Evolutionary conservation across 2,113 vertebrate species (phyloP), one percentile per base, ranked within the genome.

Genomic region (Ifrita kowaldi): DNA sequence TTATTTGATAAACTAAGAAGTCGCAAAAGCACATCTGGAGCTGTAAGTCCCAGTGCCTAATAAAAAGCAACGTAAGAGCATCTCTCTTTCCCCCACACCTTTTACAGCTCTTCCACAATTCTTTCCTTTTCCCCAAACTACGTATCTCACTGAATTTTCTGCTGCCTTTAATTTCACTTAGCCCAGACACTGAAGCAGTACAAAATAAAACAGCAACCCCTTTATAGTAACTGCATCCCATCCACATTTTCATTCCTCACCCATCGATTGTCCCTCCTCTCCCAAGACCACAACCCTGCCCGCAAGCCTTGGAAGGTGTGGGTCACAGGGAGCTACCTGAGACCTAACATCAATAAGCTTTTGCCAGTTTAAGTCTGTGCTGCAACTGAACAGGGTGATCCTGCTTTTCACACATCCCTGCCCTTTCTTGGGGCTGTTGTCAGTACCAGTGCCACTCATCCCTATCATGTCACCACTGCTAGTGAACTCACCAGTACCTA

Each of bases 211-310:
- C 41, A 74, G 24, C 4, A 68, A 53, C 3, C 16, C 2, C 7
- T 22, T 30, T 14, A 23, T 4, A 39, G 9, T 13, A 71, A 84
- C 52, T 37, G 30, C 52, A 56, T 23, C 23, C 26, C 20, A 9
- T 10, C 37, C 28, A 35, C 10, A 7, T 44, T 69, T 80, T 49
- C 49, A 9, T 37, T 77, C 24, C 44, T 84, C 39, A 77, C 4
- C 24, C 1, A 0, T 5, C 0, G 0, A 20, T 3, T 60, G 52
- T 20, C 17, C 26, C 26, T 92, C 44, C 44, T 68, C 30, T 65
- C 13, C 49, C 27, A 83, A 10, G 23, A 23, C 18, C 53, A 65
- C 16, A 78, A 17, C 27, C 28, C 60, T 50, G 60, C 30, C n/a
- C 27, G 47, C 35, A 49, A 35, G 37, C 47, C 22, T 22, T 30